phyloP scores from a whole-genome alignment of 2,797 vertebrate species.

The Clarias fuscus region DNA sequence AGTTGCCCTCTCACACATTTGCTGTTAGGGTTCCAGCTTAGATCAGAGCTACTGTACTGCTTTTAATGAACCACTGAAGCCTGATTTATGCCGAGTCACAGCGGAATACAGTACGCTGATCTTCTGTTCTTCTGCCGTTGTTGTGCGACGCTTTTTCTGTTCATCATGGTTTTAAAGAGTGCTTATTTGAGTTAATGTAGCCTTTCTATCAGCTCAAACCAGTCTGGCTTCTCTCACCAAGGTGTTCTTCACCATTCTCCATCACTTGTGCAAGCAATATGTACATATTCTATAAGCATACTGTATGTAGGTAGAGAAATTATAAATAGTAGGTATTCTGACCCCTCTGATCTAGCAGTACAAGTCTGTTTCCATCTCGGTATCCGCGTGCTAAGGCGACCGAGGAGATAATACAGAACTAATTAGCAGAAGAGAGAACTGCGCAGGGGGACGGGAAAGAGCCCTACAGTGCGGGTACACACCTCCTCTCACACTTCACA shows the following conservation, averaged over 20 bases:
- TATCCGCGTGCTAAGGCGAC: conserved; percentile 48
- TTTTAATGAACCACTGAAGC: neutral
- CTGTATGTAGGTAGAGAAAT: conserved; percentile 18
- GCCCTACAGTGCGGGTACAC: conserved; percentile 48
- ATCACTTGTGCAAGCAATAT: neutral
- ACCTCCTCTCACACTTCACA: conserved; percentile 42
- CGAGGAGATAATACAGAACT: conserved; percentile 60
- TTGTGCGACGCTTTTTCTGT: neutral
- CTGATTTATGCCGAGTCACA: neutral
- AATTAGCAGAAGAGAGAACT: conserved; percentile 56
- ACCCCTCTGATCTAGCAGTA: conserved; percentile 30
- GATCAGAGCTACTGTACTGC: neutral
- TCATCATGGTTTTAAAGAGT: neutral
- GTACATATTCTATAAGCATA: neutral
- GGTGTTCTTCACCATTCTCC: neutral
- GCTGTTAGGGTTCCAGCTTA: neutral
- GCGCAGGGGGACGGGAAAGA: conserved; percentile 42
- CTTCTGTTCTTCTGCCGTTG: neutral
- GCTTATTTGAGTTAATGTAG: neutral
- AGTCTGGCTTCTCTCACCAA: neutral
- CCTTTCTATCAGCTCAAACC: neutral
- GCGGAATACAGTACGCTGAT: neutral
- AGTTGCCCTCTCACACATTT: neutral
- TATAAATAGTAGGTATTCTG: conserved; percentile 37
- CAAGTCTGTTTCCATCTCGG: conserved; percentile 49